A percentile compares a stretch with the other conserved stretches of the same genome.
Evolutionary conservation across 1,140 invertebrate species (phyloP).

Genomic region (Nasonia giraulti): DNA sequence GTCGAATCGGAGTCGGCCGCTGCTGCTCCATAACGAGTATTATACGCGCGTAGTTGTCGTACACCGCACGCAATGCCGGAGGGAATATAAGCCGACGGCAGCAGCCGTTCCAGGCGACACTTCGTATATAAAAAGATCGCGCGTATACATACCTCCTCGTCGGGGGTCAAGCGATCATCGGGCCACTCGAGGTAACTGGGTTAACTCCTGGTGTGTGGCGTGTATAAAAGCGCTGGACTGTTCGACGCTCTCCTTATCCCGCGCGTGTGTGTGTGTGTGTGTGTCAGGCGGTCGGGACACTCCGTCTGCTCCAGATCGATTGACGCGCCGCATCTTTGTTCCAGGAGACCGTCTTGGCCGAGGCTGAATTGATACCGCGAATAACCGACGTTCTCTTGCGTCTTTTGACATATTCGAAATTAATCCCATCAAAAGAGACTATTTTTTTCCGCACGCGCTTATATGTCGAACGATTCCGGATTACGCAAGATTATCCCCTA

Average conservation of each 20-base stretch:
- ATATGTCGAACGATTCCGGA: too few relatives aligned
- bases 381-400: too few relatives aligned
- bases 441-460: too few relatives aligned
- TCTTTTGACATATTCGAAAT: too few relatives aligned
- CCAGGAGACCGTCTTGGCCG: not conserved
- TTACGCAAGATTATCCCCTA: too few relatives aligned
- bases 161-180: slow-evolving; percentile 46
- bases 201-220: slow-evolving; percentile 31
- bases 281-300: not conserved
- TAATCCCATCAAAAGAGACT: too few relatives aligned
- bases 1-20: not conserved
- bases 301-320: slow-evolving; percentile 16
- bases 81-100: not conserved
- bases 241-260: slow-evolving; percentile 39
- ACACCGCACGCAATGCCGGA: not conserved
- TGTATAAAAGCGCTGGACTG: slow-evolving; percentile 3
- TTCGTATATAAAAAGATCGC: not conserved
- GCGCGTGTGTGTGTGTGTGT: not conserved
- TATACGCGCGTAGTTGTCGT: not conserved
- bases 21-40: slow-evolving; percentile 22
- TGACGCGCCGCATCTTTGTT: not conserved
- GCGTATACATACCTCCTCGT: not conserved
- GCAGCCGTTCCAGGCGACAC: not conserved
- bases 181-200: slow-evolving; percentile 25
- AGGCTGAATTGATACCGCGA: not conserved